Evolutionary conservation across 2,113 vertebrate genomes (phyloP), one percentile per base, ranked within the genome.

Genomic region (Mugil cephalus): DNA sequence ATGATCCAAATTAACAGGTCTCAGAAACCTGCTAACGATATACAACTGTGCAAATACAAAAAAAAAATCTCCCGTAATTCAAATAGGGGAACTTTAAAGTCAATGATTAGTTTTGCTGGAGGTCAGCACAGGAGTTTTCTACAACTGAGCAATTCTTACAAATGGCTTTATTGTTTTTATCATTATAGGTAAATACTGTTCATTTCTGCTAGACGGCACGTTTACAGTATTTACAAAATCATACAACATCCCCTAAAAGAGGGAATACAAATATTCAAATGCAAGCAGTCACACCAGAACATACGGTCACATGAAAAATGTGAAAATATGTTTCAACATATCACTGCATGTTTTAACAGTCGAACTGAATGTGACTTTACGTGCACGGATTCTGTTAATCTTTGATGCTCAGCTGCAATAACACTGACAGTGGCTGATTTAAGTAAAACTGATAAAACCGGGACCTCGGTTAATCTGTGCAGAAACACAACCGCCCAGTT

Each of bases 381-480:
- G 60, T 61, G 34, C 0, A n/a, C 36, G 24, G 18, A 53, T 60
- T 52, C 59, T 21, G 30, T 47, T 39, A 50, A 12, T 56, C 2
- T 35, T 53, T 56, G 6, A 60, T 70, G 42, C 52, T 67, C 63
- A 13, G 43, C 56, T 69, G 77, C 53, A 77, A 11, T 64, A 54
- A 74, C 38, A 71, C 12, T 30, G 42, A 54, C 12, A 80, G 36
- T 4, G 65, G 66, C 8, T 45, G 61, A 55, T 52, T 61, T 30
- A 9, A 48, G 15, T 18, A 67, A 43, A 71, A 17, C 18, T 19
- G 36, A 35, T 42, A 55, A 55, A 48, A 43, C 59, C 21, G 6
- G 24, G 48, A 62, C 30, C 4, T 7, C 15, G 34, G 54, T 61
- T 21, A 38, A 59, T 74, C 40, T 59, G 35, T 55, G 39, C 45